A percentile compares a stretch with the other conserved stretches of the same genome.
phyloP scores from a whole-genome alignment of 2,797 vertebrate genomes.

The Lagocephalus sceleratus region DNA sequence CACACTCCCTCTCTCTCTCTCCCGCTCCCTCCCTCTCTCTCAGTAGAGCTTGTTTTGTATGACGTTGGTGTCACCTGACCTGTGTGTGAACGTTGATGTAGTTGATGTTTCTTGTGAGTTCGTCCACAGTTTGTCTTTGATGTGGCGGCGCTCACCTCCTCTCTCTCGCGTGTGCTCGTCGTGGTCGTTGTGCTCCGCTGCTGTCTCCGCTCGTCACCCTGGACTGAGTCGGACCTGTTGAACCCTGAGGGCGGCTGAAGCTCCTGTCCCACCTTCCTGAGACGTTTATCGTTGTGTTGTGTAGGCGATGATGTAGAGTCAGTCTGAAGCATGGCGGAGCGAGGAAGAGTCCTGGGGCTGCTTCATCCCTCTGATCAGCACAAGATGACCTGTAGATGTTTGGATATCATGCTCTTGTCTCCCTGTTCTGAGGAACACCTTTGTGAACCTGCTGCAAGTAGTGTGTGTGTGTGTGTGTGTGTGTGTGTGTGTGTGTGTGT shows the following conservation, averaged over 20 bases:
- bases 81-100: slow-evolving; percentile 57
- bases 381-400: slow-evolving; percentile 49
- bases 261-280: slow-evolving; percentile 21
- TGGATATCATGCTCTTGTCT: slow-evolving; percentile 62
- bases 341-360: slow-evolving; percentile 37
- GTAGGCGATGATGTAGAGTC: slow-evolving; percentile 38
- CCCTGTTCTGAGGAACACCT: slow-evolving; percentile 39
- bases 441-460: slow-evolving; percentile 45
- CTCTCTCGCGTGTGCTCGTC: slow-evolving; percentile 35
- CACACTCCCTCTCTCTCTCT: no score
- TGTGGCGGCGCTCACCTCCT: slow-evolving; percentile 22
- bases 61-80: slow-evolving; percentile 45
- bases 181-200: slow-evolving; percentile 27
- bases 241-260: slow-evolving; percentile 7
- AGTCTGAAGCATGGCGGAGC: slow-evolving; percentile 41
- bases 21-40: no score
- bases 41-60: slow-evolving; percentile 38
- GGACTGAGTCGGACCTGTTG: slow-evolving; percentile 19
- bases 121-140: slow-evolving; percentile 34
- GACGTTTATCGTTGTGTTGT: slow-evolving; percentile 41
- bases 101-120: slow-evolving; percentile 63
- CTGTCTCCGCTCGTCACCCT: slow-evolving; percentile 24
- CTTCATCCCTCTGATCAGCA: slow-evolving; percentile 5
- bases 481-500: slow-evolving; percentile 33
- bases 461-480: slow-evolving; percentile 32